These are phyloP conservation scores for Varanus komodoensis DNA, from an alignment of 2,113 vertebrate species.

Conservation along the genomic window DNA sequence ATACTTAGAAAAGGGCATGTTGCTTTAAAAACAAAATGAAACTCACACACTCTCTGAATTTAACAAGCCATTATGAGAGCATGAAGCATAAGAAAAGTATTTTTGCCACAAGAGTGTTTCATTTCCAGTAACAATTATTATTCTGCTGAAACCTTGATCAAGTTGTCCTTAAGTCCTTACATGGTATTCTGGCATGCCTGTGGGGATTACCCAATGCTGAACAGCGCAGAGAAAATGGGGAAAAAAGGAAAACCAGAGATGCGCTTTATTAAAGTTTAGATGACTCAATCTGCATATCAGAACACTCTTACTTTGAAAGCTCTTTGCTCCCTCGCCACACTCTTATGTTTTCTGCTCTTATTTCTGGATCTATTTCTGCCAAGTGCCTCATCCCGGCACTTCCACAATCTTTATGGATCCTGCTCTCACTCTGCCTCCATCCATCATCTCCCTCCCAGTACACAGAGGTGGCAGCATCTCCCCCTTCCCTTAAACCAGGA, in stretches of 20 bases:
- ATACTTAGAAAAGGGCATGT: background rate
- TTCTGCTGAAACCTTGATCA: background rate
- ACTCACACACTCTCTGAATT: background rate
- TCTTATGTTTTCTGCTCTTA: background rate
- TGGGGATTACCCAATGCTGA: rapidly evolving
- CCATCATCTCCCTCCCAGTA: background rate
- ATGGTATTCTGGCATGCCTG: background rate
- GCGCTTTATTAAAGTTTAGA: background rate
- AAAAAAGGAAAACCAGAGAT: background rate
- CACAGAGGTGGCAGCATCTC: background rate
- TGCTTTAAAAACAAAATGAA: background rate
- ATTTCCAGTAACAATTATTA: background rate
- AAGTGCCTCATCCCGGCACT: background rate
- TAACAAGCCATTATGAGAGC: background rate
- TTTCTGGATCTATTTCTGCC: background rate
- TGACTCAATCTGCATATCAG: background rate
- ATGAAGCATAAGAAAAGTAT: background rate
- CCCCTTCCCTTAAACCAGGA: background rate
- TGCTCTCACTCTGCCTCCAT: background rate
- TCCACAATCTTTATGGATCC: background rate
- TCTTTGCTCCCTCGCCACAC: background rate
- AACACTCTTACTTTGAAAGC: background rate
- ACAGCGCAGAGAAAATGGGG: background rate
- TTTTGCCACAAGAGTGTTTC: background rate
- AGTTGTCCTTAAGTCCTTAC: rapidly evolving